phyloP scores from a whole-genome alignment of 2,797 vertebrate species.

The Pyrrhura leucotis region DNA sequence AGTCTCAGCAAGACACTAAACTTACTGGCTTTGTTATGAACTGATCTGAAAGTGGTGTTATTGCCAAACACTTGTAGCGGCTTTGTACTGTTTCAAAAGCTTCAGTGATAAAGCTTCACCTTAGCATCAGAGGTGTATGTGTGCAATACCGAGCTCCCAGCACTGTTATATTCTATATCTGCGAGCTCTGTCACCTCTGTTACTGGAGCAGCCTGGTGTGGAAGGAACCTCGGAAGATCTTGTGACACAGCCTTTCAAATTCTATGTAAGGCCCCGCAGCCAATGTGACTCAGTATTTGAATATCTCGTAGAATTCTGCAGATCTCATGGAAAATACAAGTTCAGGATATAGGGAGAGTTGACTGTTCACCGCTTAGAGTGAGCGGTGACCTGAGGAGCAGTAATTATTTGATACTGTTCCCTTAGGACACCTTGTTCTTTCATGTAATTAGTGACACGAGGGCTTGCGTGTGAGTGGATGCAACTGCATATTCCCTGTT shows the following conservation, averaged over 20 bases:
- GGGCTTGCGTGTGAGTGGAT: neutral
- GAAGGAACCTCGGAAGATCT: neutral
- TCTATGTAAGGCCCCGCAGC: neutral
- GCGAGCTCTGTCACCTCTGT: neutral
- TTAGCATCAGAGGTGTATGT: neutral
- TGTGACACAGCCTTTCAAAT: neutral
- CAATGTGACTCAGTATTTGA: neutral
- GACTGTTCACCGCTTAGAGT: neutral
- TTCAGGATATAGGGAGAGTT: neutral
- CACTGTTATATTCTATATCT: neutral
- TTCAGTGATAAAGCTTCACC: neutral
- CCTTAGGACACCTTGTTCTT: neutral
- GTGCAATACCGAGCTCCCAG: neutral
- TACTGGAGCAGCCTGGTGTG: neutral
- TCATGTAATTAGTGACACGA: constrained; percentile 13
- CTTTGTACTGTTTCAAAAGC: neutral
- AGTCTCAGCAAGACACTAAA: neutral
- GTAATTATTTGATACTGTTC: constrained; percentile 39
- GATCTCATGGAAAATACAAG: neutral
- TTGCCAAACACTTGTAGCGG: neutral
- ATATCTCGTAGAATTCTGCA: neutral
- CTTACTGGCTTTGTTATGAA: neutral
- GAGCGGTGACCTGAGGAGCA: constrained; percentile 2
- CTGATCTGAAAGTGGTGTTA: neutral
- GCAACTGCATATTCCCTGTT: neutral